Evolutionary conservation across 2,113 vertebrate species (phyloP), one percentile per base, ranked within the genome.

Genomic region (Puma concolor): DNA sequence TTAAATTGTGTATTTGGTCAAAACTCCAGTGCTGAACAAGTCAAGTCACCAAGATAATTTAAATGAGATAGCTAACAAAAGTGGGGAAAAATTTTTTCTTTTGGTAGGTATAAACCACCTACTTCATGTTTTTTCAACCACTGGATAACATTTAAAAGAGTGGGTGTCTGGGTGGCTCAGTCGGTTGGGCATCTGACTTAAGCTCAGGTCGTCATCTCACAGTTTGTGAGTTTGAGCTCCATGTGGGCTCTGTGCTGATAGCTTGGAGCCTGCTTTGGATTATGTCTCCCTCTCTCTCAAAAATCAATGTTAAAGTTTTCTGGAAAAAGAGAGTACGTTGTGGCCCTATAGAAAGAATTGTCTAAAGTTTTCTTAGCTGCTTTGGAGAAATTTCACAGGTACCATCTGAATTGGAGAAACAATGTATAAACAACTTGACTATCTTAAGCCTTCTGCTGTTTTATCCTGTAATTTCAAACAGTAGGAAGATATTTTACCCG

Each of bases 1-100:
- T 86, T 94, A 85, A 81, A 31, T 67, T 77, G 23, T 74, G 27
- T 36, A 60, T 72, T 83, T 94, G 41, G 48, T 95, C 91, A 87
- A 87, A 86, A 79, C 25, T 76, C 33, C 14, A 84, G 2, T 82
- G 36, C 31, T 77, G 38, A 92, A 64, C 3, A 74, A 41, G 31
- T 44, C 17, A 25, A 41, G 27, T 44, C 17, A 25, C 6, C 79
- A 36, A 77, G 31, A 69, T 3, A 15, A 27, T 52, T 94, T 90
- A 79, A 83, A 63, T 80, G 25, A 84, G 44, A 50, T 4, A 10
- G 33, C 14, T 33, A 21, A 27, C 44, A 27, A 76, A 23, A 71
- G 69, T 13, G 15, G 11, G 14, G 15, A n/a, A 12, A 29, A 50
- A 19, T 0, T 17, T 86, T 15, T 33, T 38, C 16, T 82, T 60